phyloP scores from a whole-genome alignment of 2,888 invertebrate species.

The Drosophila buzzatii region DNA sequence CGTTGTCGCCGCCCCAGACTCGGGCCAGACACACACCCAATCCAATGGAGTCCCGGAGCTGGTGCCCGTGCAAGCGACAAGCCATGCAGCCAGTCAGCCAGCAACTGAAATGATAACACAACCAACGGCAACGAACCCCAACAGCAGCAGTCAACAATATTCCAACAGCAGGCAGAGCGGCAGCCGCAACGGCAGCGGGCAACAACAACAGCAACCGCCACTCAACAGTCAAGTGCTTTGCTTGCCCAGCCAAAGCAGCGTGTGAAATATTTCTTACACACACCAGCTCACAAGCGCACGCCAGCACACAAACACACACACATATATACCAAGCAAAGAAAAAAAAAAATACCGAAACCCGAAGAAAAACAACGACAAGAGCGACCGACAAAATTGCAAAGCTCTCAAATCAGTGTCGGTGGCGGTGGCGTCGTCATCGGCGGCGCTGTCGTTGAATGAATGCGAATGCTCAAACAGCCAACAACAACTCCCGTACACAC shows the following conservation, averaged over 20 bases:
- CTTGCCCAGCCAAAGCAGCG: conserved; percentile 75
- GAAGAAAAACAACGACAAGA: conserved; percentile 52
- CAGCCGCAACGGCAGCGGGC: conserved; percentile 18
- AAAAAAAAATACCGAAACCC: conserved; percentile 22
- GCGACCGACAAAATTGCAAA: conserved; percentile 74
- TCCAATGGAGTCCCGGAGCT: conserved; percentile 16
- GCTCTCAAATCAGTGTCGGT: conserved; percentile 64
- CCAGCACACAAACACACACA: conserved; percentile 6
- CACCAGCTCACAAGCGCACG: conserved; percentile 24
- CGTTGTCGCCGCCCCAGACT: conserved; percentile 56
- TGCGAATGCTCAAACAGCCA: conserved; percentile 75
- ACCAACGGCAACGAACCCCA: conserved; percentile 76
- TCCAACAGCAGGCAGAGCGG: conserved; percentile 40
- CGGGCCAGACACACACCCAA: conserved; percentile 49
- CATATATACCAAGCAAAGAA: neutral
- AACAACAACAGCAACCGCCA: conserved; percentile 58
- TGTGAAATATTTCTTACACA: conserved; percentile 75
- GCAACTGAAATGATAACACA: conserved; percentile 76
- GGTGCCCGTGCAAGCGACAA: conserved; percentile 51
- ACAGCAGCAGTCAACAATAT: conserved; percentile 34
- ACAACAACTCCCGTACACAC: conserved; percentile 20
- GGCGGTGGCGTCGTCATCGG: conserved; percentile 14
- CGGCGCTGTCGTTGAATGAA: conserved; percentile 75
- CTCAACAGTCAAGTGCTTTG: conserved; percentile 77
- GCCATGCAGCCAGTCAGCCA: conserved; percentile 66